These are phyloP conservation scores for fruit fly (Drosophila melanogaster) DNA, from an alignment of 1,140 invertebrate genomes.

Conservation along the genomic window Release_6_plus_ISO1_MT NT_037436.4:18538501-18539000, in stretches of 20 bases:
- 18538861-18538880: constrained; percentile 3
- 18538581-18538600: constrained; percentile 62
- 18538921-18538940: not conserved
- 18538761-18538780: constrained; percentile 44
- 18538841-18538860: constrained; percentile 15
- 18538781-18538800: constrained; percentile 22
- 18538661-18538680: constrained; percentile 51
- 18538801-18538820: constrained; percentile 7
- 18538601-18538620: constrained; percentile 4
- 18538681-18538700: constrained; percentile 5
- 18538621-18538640: constrained; percentile 54
- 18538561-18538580: constrained; percentile 42
- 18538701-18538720: constrained; percentile 40
- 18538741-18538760: constrained; percentile 46
- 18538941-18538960: not conserved
- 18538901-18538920: not conserved
- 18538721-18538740: constrained; percentile 65
- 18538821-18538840: constrained; percentile 3
- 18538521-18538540: constrained; percentile 15
- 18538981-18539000: too few species aligned
- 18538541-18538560: constrained; percentile 27
- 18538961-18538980: too few species aligned
- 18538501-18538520: constrained; percentile 3
- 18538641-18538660: constrained; percentile 57
- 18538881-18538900: not conserved